Evolutionary conservation across 2,797 vertebrate genomes (phyloP), one percentile per base, ranked within the genome.

Genomic region (Synaphobranchus kaupii): DNA sequence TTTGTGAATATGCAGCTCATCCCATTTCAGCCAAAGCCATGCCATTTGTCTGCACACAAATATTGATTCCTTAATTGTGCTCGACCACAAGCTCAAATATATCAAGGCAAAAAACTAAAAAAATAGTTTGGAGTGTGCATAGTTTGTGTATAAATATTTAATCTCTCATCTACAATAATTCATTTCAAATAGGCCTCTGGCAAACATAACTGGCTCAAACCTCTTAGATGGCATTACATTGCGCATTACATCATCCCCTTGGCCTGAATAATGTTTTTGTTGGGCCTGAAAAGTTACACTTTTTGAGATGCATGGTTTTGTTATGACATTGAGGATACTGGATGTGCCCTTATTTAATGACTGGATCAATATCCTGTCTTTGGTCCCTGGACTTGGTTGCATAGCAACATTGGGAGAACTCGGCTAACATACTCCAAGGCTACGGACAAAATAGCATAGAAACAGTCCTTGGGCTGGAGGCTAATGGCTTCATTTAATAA

Each of bases 311-410:
- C 44, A 81, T 10, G 78, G 47, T 50, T n/a, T 48, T 48, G 78
- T 81, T 81, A 81, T 47, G 47, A 25, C 78, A 81, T 81, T 48
- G 78, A 81, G 78, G 47, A 13, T 81, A 39, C 39, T 39, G 39
- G 1, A 54, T 86, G 82, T 15, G 52, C 82, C 54, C 76, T 50
- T 22, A 4, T 66, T 82, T 86, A 66, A 86, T 86, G 56, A 25
- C 44, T 83, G 20, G 48, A 87, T 87, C 86, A 31, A 87, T 87
- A 87, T 52, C 78, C 25, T 52, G 47, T 63, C 60, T 87, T 48
- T 68, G 81, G 86, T 87, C 60, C 86, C 80, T 25, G 86, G 86
- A 22, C 28, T 68, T 87, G 44, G 86, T 83, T 83, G 86, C 86
- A 83, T 87, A 83, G 86, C 80, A 87, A 87, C 86, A 83, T 87